These are phyloP conservation scores for Mormyrops boulengeri DNA, from an alignment of 2,797 vertebrate genomes.

Conservation along the genomic window DNA sequence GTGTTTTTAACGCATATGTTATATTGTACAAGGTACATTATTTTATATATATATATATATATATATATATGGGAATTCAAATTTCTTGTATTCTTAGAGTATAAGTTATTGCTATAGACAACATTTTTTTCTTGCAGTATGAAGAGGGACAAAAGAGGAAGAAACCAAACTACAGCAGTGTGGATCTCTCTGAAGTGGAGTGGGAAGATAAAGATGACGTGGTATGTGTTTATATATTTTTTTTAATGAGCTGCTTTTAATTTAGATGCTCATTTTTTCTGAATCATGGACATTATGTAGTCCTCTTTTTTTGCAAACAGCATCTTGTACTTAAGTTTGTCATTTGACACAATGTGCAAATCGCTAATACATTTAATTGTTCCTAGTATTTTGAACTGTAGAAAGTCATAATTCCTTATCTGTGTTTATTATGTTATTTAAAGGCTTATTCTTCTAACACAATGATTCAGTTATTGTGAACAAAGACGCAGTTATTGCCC, in stretches of 20 bases:
- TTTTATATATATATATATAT: not conserved
- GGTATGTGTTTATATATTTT: conserved; percentile 48
- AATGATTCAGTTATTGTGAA: not conserved
- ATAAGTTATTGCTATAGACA: not conserved
- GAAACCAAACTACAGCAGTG: conserved; percentile 77
- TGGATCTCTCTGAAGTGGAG: conserved; percentile 80
- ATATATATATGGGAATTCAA: not conserved
- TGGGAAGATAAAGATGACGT: conserved; percentile 81
- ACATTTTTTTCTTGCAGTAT: conserved; percentile 53
- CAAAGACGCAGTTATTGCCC: not conserved
- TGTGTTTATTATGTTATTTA: not conserved
- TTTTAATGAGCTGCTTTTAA: not conserved
- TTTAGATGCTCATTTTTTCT: not conserved
- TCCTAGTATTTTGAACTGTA: not conserved
- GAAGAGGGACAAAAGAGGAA: conserved; percentile 76
- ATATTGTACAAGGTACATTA: not conserved
- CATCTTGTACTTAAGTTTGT: not conserved
- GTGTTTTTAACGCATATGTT: not conserved
- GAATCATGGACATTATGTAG: not conserved
- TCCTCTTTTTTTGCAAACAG: no score
- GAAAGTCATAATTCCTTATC: not conserved
- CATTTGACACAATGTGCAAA: not conserved
- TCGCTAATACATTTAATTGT: not conserved
- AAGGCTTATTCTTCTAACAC: not conserved
- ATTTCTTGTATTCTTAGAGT: not conserved